A percentile compares a stretch with the other conserved stretches of the same genome.
These are phyloP conservation scores for Drosophila paranaensis DNA, from an alignment of 2,888 invertebrate genomes.

Conservation along the genomic window DNA sequence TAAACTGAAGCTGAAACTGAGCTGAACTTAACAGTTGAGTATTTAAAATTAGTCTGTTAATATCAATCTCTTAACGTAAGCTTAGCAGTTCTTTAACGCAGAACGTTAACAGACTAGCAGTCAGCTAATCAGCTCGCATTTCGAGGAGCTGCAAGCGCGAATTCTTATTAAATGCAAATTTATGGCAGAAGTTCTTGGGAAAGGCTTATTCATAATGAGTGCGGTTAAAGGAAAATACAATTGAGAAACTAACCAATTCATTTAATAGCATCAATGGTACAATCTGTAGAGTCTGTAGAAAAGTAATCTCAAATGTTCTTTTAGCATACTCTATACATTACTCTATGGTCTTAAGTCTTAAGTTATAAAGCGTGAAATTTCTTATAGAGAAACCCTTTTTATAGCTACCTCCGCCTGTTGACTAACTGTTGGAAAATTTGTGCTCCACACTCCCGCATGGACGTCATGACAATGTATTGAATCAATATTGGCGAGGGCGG, in stretches of 20 bases:
- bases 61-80: background rate
- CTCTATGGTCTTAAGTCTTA: too few relatives aligned
- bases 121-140: conserved; percentile 25
- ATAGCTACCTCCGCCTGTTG: background rate
- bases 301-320: too few relatives aligned
- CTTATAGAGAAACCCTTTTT: too few relatives aligned
- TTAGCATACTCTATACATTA: too few relatives aligned
- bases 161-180: background rate
- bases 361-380: too few relatives aligned
- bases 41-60: background rate
- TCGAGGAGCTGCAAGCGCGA: background rate
- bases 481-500: conserved; percentile 25
- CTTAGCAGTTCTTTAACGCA: background rate
- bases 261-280: too few relatives aligned
- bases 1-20: background rate
- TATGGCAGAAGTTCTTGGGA: background rate
- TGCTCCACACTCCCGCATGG: conserved; percentile 2
- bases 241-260: background rate
- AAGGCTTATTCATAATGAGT: background rate
- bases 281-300: too few relatives aligned
- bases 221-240: background rate
- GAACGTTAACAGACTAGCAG: background rate
- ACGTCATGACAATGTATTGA: conserved; percentile 23
- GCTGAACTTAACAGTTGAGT: background rate
- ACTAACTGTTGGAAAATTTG: conserved; percentile 1